Conservation (phyloP, 2,888 invertebrate species). For the Ischnus inquisitorius region DNA sequence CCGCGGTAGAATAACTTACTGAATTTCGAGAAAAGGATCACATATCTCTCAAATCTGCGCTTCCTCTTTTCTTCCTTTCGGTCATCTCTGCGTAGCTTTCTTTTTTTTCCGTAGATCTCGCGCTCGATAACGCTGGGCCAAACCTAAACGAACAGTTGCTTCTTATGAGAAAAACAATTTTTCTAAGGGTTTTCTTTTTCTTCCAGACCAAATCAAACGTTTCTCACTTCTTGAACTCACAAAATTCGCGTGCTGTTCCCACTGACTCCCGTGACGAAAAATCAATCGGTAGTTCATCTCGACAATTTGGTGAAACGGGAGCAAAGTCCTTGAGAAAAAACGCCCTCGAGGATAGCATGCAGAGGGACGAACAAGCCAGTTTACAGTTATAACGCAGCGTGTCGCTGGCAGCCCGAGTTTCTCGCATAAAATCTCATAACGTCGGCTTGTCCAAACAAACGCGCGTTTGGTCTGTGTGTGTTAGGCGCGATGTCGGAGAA, state of each 20-base stretch:
- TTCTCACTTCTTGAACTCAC: neutral
- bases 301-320: neutral
- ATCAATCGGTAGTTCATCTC: neutral
- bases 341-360: too few relatives aligned
- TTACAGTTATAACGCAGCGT: neutral
- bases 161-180: neutral
- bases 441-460: slow-evolving; percentile 82
- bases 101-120: slow-evolving; percentile 21
- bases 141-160: slow-evolving; percentile 6
- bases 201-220: too few relatives aligned
- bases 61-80: slow-evolving; percentile 18
- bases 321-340: neutral
- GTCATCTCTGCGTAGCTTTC: neutral
- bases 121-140: slow-evolving; percentile 26
- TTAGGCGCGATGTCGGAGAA: slow-evolving; percentile 50
- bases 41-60: slow-evolving; percentile 37
- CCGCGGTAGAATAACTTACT: neutral
- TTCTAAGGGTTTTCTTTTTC: too few relatives aligned
- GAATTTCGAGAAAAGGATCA: slow-evolving; percentile 42
- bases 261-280: neutral
- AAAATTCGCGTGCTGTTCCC: neutral
- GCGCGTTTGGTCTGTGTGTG: slow-evolving; percentile 55
- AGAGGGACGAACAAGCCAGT: neutral
- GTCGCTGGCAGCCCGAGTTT: slow-evolving; percentile 62
- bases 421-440: slow-evolving; percentile 82